phyloP scores from a whole-genome alignment of 2,888 invertebrate species.

The Luperina testacea region DNA sequence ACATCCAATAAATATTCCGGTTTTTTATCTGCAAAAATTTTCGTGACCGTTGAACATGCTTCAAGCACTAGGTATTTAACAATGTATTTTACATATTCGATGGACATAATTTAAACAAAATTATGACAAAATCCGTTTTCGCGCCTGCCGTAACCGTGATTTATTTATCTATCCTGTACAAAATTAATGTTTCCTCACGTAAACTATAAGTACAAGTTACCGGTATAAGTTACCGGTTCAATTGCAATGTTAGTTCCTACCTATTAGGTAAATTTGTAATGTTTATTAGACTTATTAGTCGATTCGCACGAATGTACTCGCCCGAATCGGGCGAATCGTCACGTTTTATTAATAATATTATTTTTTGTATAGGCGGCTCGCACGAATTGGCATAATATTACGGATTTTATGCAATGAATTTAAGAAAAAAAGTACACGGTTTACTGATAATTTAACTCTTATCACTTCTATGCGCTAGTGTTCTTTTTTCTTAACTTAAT shows the following conservation, averaged over 20 bases:
- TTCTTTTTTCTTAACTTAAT: too few relatives aligned
- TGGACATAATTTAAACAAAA: slow-evolving; percentile 45
- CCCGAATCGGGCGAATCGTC: too few relatives aligned
- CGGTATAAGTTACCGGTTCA: slow-evolving; percentile 16
- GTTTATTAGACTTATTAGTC: neutral
- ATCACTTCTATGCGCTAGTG: too few relatives aligned
- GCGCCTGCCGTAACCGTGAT: slow-evolving; percentile 9
- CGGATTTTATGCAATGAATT: too few relatives aligned
- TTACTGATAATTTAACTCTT: too few relatives aligned
- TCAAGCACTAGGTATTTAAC: slow-evolving; percentile 6
- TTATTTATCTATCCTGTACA: slow-evolving; percentile 48
- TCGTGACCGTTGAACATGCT: neutral
- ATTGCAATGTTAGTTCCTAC: slow-evolving; percentile 13
- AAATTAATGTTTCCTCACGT: slow-evolving; percentile 48
- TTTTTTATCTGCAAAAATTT: slow-evolving; percentile 1
- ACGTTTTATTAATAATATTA: neutral
- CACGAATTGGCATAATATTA: too few relatives aligned
- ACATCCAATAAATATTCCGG: slow-evolving; percentile 5
- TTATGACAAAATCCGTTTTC: slow-evolving; percentile 34
- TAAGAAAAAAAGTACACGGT: too few relatives aligned
- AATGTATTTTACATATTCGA: neutral
- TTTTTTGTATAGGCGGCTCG: neutral
- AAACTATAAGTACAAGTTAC: slow-evolving; percentile 35
- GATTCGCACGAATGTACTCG: too few relatives aligned
- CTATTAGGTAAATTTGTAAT: slow-evolving; percentile 9